phyloP scores from a whole-genome alignment of 2,888 invertebrate species.

The Mimumesa dahlbomi region DNA sequence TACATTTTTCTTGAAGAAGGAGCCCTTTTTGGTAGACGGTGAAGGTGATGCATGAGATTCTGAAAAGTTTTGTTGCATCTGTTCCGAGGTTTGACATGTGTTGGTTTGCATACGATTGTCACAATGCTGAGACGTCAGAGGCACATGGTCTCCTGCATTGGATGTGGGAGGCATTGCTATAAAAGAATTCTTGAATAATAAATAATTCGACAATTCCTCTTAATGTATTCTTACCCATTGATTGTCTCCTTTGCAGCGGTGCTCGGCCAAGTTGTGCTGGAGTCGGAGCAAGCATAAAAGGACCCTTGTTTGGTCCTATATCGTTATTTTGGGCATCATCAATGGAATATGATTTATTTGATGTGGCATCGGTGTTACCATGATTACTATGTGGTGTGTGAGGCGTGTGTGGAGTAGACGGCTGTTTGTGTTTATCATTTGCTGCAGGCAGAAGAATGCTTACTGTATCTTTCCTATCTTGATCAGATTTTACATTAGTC shows the following conservation, averaged over 20 bases:
- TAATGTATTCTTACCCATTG: conserved; percentile 84
- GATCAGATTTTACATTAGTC: conserved; percentile 72
- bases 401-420: conserved; percentile 76
- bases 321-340: conserved; percentile 73
- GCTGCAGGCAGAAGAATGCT: conserved; percentile 61
- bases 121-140: conserved; percentile 76
- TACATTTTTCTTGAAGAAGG: conserved; percentile 91
- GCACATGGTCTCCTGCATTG: conserved; percentile 73
- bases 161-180: conserved; percentile 76
- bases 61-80: conserved; percentile 68
- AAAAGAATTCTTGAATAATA: conserved; percentile 9
- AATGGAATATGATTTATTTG: conserved; percentile 71
- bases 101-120: conserved; percentile 77
- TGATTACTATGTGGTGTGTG: conserved; percentile 74
- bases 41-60: conserved; percentile 80
- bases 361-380: conserved; percentile 65
- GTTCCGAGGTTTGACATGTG: conserved; percentile 69
- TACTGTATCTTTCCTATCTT: conserved; percentile 70
- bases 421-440: conserved; percentile 74
- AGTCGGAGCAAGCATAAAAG: conserved; percentile 93
- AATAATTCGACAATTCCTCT: background rate
- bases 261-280: conserved; percentile 96
- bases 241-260: conserved; percentile 92
- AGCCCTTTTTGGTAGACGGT: conserved; percentile 86
- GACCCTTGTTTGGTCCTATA: conserved; percentile 70